A percentile compares a stretch with the other conserved stretches of the same genome.
These are phyloP conservation scores for Hydrotaea cyrtoneurina DNA, from an alignment of 2,888 invertebrate genomes.

Conservation along the genomic window DNA sequence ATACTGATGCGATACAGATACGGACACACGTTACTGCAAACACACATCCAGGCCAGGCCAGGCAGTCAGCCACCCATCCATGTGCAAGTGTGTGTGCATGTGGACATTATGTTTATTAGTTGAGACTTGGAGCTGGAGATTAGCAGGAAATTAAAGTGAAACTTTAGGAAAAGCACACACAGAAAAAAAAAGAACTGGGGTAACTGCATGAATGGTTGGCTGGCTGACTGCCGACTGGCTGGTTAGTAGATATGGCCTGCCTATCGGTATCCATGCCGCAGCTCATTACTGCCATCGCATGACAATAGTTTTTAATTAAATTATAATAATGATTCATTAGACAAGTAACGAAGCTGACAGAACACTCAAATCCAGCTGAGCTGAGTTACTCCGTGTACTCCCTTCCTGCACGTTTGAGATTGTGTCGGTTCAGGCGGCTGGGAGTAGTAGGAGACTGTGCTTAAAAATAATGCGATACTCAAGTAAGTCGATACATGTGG, in stretches of 20 bases:
- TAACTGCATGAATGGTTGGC: constrained; percentile 2
- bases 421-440: neutral
- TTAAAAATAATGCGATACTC: constrained; percentile 3
- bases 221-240: neutral
- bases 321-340: neutral
- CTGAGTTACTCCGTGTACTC: neutral
- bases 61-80: neutral
- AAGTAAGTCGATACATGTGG: neutral
- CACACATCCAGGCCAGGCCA: neutral
- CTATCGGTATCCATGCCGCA: neutral
- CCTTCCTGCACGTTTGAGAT: too few relatives aligned
- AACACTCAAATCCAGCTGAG: constrained; percentile 7
- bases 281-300: neutral
- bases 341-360: constrained; percentile 7
- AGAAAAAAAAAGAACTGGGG: constrained; percentile 3
- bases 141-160: constrained; percentile 49
- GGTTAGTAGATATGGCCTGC: neutral
- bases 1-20: too few relatives aligned
- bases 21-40: neutral
- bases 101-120: neutral
- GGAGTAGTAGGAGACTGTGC: neutral
- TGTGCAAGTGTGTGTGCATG: too few relatives aligned
- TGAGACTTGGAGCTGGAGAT: constrained; percentile 11
- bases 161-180: constrained; percentile 3
- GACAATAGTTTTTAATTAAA: constrained; percentile 36